These are phyloP conservation scores for Alexandromys fortis DNA, from an alignment of 2,113 vertebrate species.

Conservation along the genomic window DNA sequence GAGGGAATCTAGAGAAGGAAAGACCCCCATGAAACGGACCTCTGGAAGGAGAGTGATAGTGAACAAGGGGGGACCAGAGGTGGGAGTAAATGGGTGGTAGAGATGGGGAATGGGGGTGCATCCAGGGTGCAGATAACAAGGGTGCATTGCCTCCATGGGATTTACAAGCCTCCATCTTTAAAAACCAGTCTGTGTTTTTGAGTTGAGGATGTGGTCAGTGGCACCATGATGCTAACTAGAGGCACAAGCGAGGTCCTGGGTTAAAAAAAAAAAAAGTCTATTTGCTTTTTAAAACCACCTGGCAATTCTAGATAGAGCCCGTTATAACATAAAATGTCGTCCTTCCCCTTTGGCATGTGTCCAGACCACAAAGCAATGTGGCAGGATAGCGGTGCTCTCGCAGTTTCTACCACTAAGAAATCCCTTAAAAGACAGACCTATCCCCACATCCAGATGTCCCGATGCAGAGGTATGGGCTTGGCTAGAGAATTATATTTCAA, in stretches of 20 bases:
- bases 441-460: background rate
- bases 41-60: background rate
- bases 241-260: no score
- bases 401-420: background rate
- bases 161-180: background rate
- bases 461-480: background rate
- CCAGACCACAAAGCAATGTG: background rate
- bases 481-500: conserved; percentile 18
- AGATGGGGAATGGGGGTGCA: background rate
- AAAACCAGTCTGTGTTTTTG: background rate
- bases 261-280: background rate
- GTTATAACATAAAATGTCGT: background rate
- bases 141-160: background rate
- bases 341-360: background rate
- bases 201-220: background rate
- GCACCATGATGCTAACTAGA: background rate
- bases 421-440: background rate
- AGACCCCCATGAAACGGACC: background rate
- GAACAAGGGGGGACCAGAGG: background rate
- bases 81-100: background rate
- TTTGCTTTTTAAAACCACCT: background rate
- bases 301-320: background rate
- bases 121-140: background rate
- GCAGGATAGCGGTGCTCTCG: background rate
- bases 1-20: conserved; percentile 86